Base-by-base conservation (phyloP, 2,888 invertebrate species). In the Lithophane ornitopus region DNA sequence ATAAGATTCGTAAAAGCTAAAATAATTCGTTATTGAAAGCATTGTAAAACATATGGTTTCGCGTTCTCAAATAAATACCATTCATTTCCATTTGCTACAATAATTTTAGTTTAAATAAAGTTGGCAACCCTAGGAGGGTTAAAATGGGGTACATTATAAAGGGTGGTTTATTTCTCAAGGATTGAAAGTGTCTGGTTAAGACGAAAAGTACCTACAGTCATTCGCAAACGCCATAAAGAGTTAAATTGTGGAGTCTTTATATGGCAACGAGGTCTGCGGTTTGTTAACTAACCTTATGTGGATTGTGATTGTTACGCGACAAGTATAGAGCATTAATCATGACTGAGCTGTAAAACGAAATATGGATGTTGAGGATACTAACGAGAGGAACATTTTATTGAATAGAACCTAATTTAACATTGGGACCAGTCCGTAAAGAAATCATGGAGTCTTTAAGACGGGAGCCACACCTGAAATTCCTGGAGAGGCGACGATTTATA, bases 221-320 rank as follows among this genome's bases (percentile, higher is more conserved):
- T n/a, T 34, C 34, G n/a, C 72, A 59, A 78, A 65, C 46, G 58
- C 65, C 67, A n/a, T 71, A 46, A 28, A 65, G 19, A 63, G 58
- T 52, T 81, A 62, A 56, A 56, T 54, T 58, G 49, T 69, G 49
- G 46, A 39, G 72, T 54, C 74, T 62, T 3, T 85, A 82, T 58
- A 85, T 12, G 82, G 85, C 8, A n/a, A 65, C 58, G 61, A 83
- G 65, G 73, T 71, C 70, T 41, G 26, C 63, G 71, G 85, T 82
- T 73, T 58, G 70, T 58, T 61, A 54, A 16, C 52, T 22, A 39
- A 0, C 78, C 78, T 22, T 78, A 82, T 82, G 62, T 41, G 78
- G 83, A 7, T 1, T 8, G 65, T 85, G 68, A 78, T 83, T 85
- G 85, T 83, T 82, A 66, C 49, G 61, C 69, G 73, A 78, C 85